Conservation (phyloP, 2,113 vertebrate species). For the Stegostoma tigrinum region DNA sequence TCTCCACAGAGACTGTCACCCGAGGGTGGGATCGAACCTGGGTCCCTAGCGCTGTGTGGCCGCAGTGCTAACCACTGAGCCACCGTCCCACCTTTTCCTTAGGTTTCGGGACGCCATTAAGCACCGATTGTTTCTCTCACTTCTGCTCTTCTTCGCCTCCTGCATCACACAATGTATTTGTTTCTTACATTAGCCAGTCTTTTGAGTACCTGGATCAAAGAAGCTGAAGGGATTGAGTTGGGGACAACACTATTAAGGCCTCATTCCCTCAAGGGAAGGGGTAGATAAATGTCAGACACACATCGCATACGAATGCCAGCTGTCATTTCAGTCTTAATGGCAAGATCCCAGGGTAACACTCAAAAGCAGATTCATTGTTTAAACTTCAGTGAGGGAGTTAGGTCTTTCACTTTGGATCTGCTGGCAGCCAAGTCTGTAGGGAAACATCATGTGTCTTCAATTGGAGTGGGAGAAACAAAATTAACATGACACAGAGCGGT, state of each 20-base stretch:
- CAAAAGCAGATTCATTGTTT: neutral
- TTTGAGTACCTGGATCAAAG: neutral
- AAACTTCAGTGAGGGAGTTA: neutral
- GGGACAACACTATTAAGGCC: no score
- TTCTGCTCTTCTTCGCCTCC: neutral
- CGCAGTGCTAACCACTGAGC: no score
- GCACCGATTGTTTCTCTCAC: neutral
- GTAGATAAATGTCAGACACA: neutral
- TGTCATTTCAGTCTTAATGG: neutral
- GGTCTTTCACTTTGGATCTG: neutral
- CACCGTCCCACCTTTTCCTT: neutral
- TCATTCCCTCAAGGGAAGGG: neutral
- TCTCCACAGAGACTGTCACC: no score
- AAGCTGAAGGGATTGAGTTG: neutral
- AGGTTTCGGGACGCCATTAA: neutral
- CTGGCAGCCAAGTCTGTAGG: conserved; percentile 10
- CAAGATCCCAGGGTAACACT: neutral
- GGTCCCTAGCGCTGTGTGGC: no score
- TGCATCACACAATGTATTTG: neutral
- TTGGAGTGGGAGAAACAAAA: neutral
- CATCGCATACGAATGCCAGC: neutral
- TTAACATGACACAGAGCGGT: neutral
- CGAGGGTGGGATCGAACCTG: no score
- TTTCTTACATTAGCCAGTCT: neutral
- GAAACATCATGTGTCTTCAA: conserved; percentile 26